Percentiles rank a stretch among this genome's conserved stretches.
phyloP scores from a whole-genome alignment of 2,113 vertebrate species.

The Chiloscyllium plagiosum region DNA sequence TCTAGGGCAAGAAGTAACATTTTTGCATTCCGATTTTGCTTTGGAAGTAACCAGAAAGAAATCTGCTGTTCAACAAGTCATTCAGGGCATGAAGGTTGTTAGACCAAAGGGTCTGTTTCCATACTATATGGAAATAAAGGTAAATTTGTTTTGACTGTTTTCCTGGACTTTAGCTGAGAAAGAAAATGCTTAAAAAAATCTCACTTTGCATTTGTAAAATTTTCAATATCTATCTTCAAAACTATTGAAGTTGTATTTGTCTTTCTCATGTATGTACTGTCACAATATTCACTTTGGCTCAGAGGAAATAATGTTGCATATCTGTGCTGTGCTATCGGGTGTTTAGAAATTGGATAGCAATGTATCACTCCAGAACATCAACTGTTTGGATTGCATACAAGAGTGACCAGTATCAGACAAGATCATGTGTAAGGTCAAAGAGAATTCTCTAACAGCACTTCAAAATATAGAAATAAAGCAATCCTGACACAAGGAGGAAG shows the following conservation, averaged over 20 bases:
- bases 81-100: neutral
- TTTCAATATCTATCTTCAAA: neutral
- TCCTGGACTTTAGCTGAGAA: neutral
- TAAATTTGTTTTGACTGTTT: neutral
- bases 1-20: neutral
- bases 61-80: neutral
- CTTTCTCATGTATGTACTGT: too few relatives aligned
- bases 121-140: neutral
- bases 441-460: neutral
- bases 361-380: neutral
- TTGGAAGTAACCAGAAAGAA: neutral
- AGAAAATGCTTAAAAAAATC: neutral
- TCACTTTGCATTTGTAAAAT: neutral
- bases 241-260: neutral
- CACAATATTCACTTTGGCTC: neutral
- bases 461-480: neutral
- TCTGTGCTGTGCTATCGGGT: neutral
- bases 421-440: neutral
- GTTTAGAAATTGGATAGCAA: neutral
- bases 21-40: neutral
- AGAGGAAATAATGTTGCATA: neutral
- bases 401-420: neutral
- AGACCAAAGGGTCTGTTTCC: neutral
- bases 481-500: neutral
- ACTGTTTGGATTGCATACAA: neutral